These are phyloP conservation scores for Cepaea nemoralis DNA, from an alignment of 1,140 invertebrate genomes.

Conservation along the genomic window DNA sequence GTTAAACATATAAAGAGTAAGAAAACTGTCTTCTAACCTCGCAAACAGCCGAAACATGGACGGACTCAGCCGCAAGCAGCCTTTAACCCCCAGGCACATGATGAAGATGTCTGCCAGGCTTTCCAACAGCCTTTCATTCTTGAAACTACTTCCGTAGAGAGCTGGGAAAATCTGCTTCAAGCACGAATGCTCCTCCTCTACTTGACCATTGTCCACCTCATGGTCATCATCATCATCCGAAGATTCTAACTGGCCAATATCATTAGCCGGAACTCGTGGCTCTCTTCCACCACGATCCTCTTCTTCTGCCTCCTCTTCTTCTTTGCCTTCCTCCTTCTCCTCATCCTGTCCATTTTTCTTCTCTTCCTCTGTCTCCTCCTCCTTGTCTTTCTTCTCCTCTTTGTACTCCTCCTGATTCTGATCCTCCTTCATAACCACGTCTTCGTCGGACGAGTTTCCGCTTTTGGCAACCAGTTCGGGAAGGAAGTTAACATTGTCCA, in stretches of 20 bases:
- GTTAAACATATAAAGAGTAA: no score
- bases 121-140: constrained; percentile 56
- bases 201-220: constrained; percentile 22
- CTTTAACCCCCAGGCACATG: constrained; percentile 57
- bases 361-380: no score
- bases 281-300: not conserved
- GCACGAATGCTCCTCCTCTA: constrained; percentile 54
- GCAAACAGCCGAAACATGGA: constrained; percentile 67
- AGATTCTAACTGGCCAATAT: not conserved
- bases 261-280: not conserved
- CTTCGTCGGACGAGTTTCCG: not conserved
- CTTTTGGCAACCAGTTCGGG: constrained; percentile 12
- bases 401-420: no score
- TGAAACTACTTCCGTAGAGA: constrained; percentile 54
- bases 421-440: not conserved
- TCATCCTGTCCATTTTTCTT: not conserved
- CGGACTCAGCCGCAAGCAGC: constrained; percentile 61
- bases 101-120: constrained; percentile 63
- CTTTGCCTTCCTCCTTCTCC: no score
- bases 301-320: no score
- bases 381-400: no score
- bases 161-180: constrained; percentile 65
- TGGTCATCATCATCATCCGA: constrained; percentile 29
- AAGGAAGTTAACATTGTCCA: constrained; percentile 1
- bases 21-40: no score